phyloP scores from a whole-genome alignment of 2,113 vertebrate species.

The Choloepus hoffmanni region DNA sequence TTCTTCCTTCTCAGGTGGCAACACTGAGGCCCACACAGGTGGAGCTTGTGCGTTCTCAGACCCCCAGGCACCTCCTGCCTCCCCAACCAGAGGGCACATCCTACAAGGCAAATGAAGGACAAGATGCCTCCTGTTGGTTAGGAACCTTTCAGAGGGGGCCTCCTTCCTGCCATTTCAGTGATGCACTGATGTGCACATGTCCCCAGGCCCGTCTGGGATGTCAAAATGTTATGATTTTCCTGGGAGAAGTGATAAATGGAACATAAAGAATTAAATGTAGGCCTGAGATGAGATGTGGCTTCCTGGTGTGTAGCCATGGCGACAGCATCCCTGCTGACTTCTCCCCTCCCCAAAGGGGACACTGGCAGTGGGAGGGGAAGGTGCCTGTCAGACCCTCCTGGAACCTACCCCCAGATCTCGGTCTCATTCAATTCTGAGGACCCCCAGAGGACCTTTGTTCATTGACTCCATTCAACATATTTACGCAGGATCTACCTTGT shows the following conservation, averaged over 20 bases:
- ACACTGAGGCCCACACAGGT: background rate
- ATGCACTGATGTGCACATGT: background rate
- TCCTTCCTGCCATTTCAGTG: background rate
- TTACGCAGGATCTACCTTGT: background rate
- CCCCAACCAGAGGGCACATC: background rate
- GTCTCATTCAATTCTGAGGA: background rate
- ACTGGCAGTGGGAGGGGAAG: background rate
- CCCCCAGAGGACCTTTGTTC: background rate
- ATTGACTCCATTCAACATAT: background rate
- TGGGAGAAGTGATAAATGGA: background rate
- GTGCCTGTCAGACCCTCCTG: background rate
- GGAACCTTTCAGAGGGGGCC: background rate
- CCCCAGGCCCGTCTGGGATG: background rate
- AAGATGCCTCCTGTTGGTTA: background rate
- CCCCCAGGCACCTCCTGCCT: background rate
- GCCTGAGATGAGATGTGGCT: background rate
- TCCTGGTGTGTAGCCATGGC: background rate
- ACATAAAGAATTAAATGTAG: background rate
- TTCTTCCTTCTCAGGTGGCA: background rate
- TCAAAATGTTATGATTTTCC: background rate
- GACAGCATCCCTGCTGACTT: background rate
- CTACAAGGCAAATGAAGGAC: background rate
- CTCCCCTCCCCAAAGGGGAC: background rate
- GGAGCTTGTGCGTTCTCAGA: no score
- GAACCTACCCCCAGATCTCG: background rate